Conservation (phyloP, 2,113 vertebrate species). For the Cyanistes caeruleus region DNA sequence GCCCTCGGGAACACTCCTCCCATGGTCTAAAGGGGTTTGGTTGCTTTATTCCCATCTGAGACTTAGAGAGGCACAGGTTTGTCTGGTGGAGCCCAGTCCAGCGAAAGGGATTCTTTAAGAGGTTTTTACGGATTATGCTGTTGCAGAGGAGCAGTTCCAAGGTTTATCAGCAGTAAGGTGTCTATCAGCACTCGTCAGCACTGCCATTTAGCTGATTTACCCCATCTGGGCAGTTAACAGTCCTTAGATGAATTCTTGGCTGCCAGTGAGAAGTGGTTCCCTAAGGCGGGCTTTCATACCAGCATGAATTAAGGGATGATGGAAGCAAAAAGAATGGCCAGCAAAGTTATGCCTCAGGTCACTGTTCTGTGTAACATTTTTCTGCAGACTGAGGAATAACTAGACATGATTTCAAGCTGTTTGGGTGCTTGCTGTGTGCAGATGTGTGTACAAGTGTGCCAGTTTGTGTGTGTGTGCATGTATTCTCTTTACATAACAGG, state of each 20-base stretch:
- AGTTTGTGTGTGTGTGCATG: background rate
- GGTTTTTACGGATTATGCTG: background rate
- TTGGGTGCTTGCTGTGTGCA: background rate
- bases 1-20: rapidly evolving
- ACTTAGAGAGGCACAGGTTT: background rate
- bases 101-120: background rate
- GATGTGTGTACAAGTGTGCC: rapidly evolving
- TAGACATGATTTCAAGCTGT: background rate
- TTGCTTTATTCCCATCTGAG: background rate
- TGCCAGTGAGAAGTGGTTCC: constrained; percentile 9
- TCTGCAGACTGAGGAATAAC: background rate
- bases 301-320: background rate
- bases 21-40: rapidly evolving
- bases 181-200: background rate
- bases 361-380: background rate
- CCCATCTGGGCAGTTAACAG: background rate
- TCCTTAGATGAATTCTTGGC: background rate
- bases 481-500: background rate
- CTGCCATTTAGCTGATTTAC: background rate
- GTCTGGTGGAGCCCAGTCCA: background rate
- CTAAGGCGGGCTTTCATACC: background rate
- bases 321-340: constrained; percentile 4
- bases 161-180: background rate
- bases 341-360: background rate
- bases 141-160: background rate